phyloP scores from a whole-genome alignment of 2,888 invertebrate genomes.

The Phengaris arion region DNA sequence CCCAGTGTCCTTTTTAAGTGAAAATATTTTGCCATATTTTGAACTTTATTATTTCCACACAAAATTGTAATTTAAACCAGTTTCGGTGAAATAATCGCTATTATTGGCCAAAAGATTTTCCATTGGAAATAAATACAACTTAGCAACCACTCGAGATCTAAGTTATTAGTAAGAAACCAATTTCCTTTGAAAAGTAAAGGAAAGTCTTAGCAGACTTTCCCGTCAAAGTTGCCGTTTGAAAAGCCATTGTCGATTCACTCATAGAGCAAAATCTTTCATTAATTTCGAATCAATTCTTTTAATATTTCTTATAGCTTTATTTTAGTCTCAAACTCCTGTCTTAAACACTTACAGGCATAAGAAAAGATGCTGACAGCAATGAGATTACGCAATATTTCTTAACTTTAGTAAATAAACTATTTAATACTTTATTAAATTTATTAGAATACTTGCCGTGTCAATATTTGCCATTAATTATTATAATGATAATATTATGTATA shows the following conservation, averaged over 20 bases:
- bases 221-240: constrained; percentile 12
- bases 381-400: too few relatives aligned
- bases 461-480: too few relatives aligned
- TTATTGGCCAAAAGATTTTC: background rate
- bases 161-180: constrained; percentile 24
- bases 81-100: background rate
- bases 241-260: constrained; percentile 12
- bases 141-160: constrained; percentile 7
- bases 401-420: too few relatives aligned
- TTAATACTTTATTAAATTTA: too few relatives aligned
- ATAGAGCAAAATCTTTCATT: constrained; percentile 21
- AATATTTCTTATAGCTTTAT: background rate
- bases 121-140: constrained; percentile 9
- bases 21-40: too few relatives aligned
- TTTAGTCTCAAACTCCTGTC: background rate
- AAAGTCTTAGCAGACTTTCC: constrained; percentile 24
- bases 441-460: too few relatives aligned
- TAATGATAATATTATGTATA: too few relatives aligned
- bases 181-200: constrained; percentile 18
- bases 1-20: too few relatives aligned
- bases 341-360: too few relatives aligned
- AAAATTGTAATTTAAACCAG: background rate
- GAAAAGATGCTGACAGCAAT: too few relatives aligned
- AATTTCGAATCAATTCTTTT: constrained; percentile 13
- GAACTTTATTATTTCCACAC: too few relatives aligned